Base-by-base conservation (phyloP, 2,888 invertebrate species). In the Drosophila barbarae region DNA sequence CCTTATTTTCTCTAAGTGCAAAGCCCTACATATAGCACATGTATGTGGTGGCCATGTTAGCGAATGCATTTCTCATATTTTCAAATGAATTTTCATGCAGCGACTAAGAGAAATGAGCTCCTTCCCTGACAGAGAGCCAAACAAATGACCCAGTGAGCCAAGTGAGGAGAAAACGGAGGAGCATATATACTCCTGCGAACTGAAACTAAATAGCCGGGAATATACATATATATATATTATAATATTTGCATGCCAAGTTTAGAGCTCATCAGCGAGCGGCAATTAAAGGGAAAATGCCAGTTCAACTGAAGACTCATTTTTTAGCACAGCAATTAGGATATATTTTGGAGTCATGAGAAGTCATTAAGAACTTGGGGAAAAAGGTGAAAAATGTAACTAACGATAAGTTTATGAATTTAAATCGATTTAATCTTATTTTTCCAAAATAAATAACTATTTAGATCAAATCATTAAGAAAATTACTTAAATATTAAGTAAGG, bases 31-130 rank as follows among this genome's bases (percentile, higher is more conserved):
- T 12, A 23, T 3, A 23, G 23, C 15, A 30, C 15, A 26, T 61
- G 35, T 53, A 23, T 57, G 53, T 57, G 57, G 57, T 41, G 30
- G 34, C 41, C 34, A 58, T n/a, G 58, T 55, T 46, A 36, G 42
- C 42, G 59, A 63, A 50, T 63, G 61, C 61, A 47, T 38, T 44
- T 39, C 28, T 42, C 69, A 72, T 74, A 76, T 75, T 77, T 75
- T 65, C 47, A 67, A 77, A 77, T 77, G 64, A 69, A 76, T 72
- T 77, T 75, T 70, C 59, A 65, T 67, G 70, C 51, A 70, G 60
- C 66, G 74, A 71, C 73, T 58, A 61, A 61, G 69, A 71, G 61
- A 74, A 68, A 68, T 68, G 70, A 61, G 60, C 61, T 63, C 13
- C 36, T 44, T 28, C 47, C 53, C 41, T 63, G 61, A 41, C 53